Percentiles rank a stretch among this genome's conserved stretches.
Evolutionary conservation across 2,113 vertebrate genomes (phyloP).

Genomic region (Oceanites oceanicus): DNA sequence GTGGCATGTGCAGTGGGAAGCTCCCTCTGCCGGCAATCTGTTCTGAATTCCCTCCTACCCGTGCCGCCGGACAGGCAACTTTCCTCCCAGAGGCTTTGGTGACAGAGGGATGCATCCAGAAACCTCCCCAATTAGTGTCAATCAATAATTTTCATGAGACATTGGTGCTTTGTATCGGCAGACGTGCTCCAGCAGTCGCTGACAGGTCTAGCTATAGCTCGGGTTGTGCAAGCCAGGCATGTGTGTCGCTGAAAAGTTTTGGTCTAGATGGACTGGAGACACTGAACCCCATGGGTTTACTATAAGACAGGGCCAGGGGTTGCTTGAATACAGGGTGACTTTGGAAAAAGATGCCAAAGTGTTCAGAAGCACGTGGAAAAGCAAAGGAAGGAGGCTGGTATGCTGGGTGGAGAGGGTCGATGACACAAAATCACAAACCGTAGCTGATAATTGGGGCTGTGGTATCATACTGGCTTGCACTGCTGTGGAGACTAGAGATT

Average conservation of each 20-base stretch:
- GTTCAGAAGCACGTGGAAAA: not conserved
- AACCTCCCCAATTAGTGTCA: not conserved
- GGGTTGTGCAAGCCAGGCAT: not conserved
- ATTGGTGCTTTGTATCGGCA: not conserved
- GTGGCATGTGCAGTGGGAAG: not conserved
- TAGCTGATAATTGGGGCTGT: not conserved
- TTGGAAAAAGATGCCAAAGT: not conserved
- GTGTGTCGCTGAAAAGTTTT: fast-evolving
- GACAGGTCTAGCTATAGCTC: not conserved
- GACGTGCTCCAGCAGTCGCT: not conserved
- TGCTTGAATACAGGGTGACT: too few relatives aligned
- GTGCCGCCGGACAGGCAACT: fast-evolving
- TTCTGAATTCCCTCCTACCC: not conserved
- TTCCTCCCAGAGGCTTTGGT: not conserved
- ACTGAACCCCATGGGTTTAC: not conserved
- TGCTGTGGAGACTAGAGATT: not conserved
- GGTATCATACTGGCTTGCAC: not conserved
- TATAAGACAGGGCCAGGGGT: not conserved
- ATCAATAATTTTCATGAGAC: not conserved
- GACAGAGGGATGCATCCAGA: not conserved
- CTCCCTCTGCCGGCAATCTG: not conserved
- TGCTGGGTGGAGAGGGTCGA: fast-evolving
- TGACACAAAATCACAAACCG: not conserved
- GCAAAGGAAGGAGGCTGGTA: not conserved
- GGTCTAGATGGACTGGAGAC: not conserved